Evolutionary conservation across 2,888 invertebrate genomes (phyloP).

Genomic region (Monopis laevigella): DNA sequence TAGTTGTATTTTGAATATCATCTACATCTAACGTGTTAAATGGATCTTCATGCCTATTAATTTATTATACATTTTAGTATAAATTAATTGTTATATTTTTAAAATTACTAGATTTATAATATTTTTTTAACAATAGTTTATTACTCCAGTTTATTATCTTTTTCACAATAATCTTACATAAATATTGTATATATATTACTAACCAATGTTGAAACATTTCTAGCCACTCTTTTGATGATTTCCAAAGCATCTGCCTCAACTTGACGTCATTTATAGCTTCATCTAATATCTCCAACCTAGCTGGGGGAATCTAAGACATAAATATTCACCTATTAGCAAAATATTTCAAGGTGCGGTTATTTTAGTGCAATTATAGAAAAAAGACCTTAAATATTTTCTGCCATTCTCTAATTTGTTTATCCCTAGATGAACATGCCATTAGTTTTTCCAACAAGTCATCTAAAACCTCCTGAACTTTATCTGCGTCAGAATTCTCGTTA

Average conservation of each 20-base stretch:
- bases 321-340: too few species aligned
- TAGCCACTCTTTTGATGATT: constrained; percentile 79
- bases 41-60: constrained; percentile 51
- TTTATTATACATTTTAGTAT: not conserved
- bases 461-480: constrained; percentile 71
- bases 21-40: constrained; percentile 77
- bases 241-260: constrained; percentile 83
- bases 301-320: constrained; percentile 75
- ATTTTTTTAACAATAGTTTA: too few species aligned
- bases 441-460: constrained; percentile 72
- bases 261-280: constrained; percentile 82
- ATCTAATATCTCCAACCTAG: constrained; percentile 82
- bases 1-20: constrained; percentile 72
- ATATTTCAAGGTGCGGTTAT: too few species aligned
- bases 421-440: constrained; percentile 70
- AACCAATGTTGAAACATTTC: constrained; percentile 73
- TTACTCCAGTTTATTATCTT: too few species aligned
- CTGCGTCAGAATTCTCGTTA: constrained; percentile 75
- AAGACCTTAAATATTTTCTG: constrained; percentile 85
- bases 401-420: constrained; percentile 79
- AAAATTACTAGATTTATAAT: not conserved
- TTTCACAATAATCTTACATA: not conserved
- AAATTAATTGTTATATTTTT: not conserved
- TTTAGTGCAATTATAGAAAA: not conserved
- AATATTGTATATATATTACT: constrained; percentile 6